A percentile compares a stretch with the other conserved stretches of the same genome.
These are phyloP conservation scores for Chrysemys picta DNA, from an alignment of 2,113 vertebrate species.

Conservation along the genomic window DNA sequence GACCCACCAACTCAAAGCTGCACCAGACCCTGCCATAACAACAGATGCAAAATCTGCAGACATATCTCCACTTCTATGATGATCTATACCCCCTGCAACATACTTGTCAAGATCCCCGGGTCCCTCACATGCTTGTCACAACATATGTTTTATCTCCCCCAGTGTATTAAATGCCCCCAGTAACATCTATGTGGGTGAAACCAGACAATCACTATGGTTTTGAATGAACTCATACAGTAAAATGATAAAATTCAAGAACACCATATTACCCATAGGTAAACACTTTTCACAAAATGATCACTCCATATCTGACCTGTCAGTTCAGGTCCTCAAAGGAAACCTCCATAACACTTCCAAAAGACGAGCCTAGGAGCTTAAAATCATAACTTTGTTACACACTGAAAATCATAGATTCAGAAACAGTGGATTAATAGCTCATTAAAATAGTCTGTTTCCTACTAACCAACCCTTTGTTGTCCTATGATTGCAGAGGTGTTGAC, in stretches of 20 bases:
- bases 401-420: not conserved
- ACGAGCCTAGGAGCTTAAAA: too few relatives aligned
- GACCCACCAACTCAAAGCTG: not conserved
- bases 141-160: not conserved
- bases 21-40: too few relatives aligned
- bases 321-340: not conserved
- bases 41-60: not conserved
- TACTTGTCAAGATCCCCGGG: not conserved
- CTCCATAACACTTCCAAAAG: too few relatives aligned
- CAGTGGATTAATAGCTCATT: not conserved
- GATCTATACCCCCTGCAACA: not conserved
- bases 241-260: not conserved
- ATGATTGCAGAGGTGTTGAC: not conserved
- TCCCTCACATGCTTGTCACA: not conserved
- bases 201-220: not conserved
- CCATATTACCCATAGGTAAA: not conserved
- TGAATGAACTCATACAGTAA: not conserved
- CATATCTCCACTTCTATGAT: not conserved
- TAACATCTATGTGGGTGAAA: not conserved
- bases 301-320: not conserved
- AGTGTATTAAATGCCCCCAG: too few relatives aligned
- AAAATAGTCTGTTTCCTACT: not conserved
- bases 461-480: not conserved
- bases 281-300: not conserved
- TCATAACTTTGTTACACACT: too few relatives aligned